Evolutionary conservation across 1,140 invertebrate genomes (phyloP), one percentile per base, ranked within the genome.

Genomic region (Calosoma granatense): DNA sequence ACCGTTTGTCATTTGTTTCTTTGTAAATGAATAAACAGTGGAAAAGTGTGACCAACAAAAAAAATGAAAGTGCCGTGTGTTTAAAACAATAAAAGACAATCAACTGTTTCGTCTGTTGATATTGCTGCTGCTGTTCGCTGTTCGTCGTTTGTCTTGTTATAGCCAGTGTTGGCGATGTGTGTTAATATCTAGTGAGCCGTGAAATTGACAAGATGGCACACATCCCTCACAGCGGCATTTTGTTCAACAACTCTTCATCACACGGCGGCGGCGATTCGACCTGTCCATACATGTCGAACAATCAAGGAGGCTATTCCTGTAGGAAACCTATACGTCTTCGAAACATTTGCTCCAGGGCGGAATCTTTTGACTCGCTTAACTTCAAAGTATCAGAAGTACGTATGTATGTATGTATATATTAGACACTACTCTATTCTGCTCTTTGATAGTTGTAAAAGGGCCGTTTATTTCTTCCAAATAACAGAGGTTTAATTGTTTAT

Each of bases 341-440:
- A 63, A 83, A 84, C 70, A 67, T 84, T 14, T 69, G 75, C 56
- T 73, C 78, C 39, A 76, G 78, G 66, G 78, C 77, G 11, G 81
- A 82, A 60, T 76, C 79, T 1, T 81, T 82, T 59, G 82, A 85
- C 65, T 76, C 76, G 15, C 64, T 84, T 57, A 78, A 84, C 65
- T 65, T 73, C 14, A 77, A 75, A 63, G 73, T 75, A 55, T 71
- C 68, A 1, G 76, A 79, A 73, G 80, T 81, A 68, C 71, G 65
- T 61, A 58, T 19, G 55, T 55, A 39, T 39, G 23, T 55, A 55
- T 39, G 41, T 55, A 55, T 55, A 55, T 55, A 55, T 55, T 22
- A 22, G 23, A 22, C 20, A 15, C 20, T 54, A 12, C 73, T 59
- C 62, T 64, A 64, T 57, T 43, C 36, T 36, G 22, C 4, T 9